Evolutionary conservation across 2,797 vertebrate genomes (phyloP).

Genomic region (Ctenochaetus hawaiiensis): DNA sequence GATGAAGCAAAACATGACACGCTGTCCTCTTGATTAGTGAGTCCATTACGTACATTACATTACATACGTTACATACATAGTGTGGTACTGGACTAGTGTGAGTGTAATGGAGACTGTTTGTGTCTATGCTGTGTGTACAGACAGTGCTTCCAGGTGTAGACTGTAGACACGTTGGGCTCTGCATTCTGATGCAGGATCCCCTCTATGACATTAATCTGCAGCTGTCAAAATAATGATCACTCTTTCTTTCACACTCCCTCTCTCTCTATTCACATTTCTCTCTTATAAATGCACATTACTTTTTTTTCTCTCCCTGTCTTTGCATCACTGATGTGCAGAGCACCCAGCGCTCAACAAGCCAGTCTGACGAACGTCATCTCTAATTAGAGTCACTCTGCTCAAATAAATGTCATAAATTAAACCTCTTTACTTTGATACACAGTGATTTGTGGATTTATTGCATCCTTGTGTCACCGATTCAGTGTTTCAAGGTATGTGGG

Average conservation of each 20-base stretch:
- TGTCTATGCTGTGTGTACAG: constrained; percentile 5
- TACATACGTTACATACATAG: too few relatives aligned
- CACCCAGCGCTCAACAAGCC: constrained; percentile 11
- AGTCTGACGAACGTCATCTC: constrained; percentile 10
- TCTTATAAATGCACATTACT: background rate
- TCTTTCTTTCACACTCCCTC: background rate
- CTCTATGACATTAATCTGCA: constrained; percentile 18
- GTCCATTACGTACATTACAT: too few relatives aligned
- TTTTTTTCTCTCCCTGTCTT: constrained; percentile 11
- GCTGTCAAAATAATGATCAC: constrained; percentile 29
- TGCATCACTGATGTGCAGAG: constrained; percentile 11
- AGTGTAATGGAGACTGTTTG: background rate
- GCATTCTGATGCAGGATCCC: constrained; percentile 10
- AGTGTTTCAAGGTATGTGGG: background rate
- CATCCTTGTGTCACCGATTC: constrained; percentile 7
- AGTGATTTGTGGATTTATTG: constrained; percentile 16
- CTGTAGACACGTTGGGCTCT: constrained; percentile 13
- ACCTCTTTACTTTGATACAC: constrained; percentile 18
- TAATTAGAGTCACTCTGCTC: constrained; percentile 29
- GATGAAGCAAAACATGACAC: too few relatives aligned
- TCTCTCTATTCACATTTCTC: background rate
- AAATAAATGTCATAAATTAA: constrained; percentile 40
- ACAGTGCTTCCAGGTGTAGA: constrained; percentile 6
- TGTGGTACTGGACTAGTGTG: background rate
- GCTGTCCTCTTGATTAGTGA: too few relatives aligned